Conservation (phyloP, 2,888 invertebrate species). For the Abrostola triplasia region DNA sequence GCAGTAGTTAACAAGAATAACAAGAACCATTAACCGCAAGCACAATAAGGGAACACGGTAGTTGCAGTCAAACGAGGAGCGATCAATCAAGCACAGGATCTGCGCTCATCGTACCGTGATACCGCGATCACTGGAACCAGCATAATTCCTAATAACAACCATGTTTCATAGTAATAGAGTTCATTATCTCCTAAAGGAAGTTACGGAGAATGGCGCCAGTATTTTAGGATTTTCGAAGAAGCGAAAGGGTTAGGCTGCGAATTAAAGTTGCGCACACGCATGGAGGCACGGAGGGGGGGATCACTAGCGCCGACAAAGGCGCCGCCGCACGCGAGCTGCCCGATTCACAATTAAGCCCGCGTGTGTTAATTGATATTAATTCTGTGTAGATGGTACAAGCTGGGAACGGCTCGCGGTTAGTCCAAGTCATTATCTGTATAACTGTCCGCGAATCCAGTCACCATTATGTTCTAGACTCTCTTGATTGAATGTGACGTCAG, state of each 20-base stretch:
- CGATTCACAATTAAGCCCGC: constrained; percentile 87
- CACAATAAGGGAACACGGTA: constrained; percentile 55
- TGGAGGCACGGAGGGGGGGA: constrained; percentile 57
- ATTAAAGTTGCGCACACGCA: constrained; percentile 74
- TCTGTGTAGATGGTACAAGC: constrained; percentile 80
- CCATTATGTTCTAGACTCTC: constrained; percentile 40
- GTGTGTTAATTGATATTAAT: constrained; percentile 88
- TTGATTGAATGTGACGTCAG: constrained; percentile 51
- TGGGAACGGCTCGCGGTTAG: constrained; percentile 43
- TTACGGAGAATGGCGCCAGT: constrained; percentile 76
- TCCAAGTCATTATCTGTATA: constrained; percentile 39
- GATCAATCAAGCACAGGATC: constrained; percentile 84
- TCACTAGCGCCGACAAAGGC: constrained; percentile 82
- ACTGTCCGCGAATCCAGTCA: constrained; percentile 36
- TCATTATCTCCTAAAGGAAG: constrained; percentile 65
- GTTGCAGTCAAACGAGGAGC: constrained; percentile 59
- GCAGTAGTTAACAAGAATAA: constrained; percentile 53
- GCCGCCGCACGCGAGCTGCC: constrained; percentile 86
- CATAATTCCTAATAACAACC: constrained; percentile 61
- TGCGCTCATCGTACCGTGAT: constrained; percentile 83
- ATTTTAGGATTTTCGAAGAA: constrained; percentile 87
- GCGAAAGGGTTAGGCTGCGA: constrained; percentile 74
- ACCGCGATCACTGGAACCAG: constrained; percentile 78
- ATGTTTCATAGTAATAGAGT: constrained; percentile 65
- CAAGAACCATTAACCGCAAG: constrained; percentile 59